Evolutionary conservation across 2,113 vertebrate genomes (phyloP).

Genomic region (Trichomycterus rosablanca): DNA sequence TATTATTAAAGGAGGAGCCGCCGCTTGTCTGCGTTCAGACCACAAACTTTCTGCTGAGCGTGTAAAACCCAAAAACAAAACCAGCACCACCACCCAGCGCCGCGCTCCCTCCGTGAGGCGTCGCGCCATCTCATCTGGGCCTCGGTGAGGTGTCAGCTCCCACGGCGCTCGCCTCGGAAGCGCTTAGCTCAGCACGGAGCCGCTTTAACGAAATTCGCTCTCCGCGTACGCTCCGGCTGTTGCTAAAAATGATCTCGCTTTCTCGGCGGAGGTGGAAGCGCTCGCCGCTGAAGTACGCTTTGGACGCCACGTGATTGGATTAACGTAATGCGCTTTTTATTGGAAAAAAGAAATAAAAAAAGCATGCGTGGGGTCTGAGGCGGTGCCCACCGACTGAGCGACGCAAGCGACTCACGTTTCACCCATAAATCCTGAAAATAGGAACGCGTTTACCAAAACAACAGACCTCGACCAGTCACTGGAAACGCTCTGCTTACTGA

Average conservation of each 20-base stretch:
- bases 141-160: slow-evolving; percentile 64
- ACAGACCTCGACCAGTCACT: no score
- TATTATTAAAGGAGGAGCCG: slow-evolving; percentile 63
- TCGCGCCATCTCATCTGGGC: slow-evolving; percentile 71
- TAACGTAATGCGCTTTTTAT: no score
- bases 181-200: slow-evolving; percentile 74
- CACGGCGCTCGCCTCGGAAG: slow-evolving; percentile 61
- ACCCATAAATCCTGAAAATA: no score
- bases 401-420: no score
- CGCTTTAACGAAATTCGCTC: slow-evolving; percentile 47
- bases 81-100: slow-evolving; percentile 58
- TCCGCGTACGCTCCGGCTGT: slow-evolving; percentile 13
- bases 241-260: slow-evolving; percentile 7
- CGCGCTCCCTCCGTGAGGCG: slow-evolving; percentile 61
- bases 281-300: no score
- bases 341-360: no score
- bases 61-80: slow-evolving; percentile 50
- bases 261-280: not conserved
- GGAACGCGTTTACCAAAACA: no score
- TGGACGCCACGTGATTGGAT: no score
- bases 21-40: slow-evolving; percentile 56
- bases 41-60: slow-evolving; percentile 74
- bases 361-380: no score
- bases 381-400: no score
- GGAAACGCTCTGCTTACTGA: no score